phyloP scores from a whole-genome alignment of 1,140 invertebrate species.

The Campodea augens region DNA sequence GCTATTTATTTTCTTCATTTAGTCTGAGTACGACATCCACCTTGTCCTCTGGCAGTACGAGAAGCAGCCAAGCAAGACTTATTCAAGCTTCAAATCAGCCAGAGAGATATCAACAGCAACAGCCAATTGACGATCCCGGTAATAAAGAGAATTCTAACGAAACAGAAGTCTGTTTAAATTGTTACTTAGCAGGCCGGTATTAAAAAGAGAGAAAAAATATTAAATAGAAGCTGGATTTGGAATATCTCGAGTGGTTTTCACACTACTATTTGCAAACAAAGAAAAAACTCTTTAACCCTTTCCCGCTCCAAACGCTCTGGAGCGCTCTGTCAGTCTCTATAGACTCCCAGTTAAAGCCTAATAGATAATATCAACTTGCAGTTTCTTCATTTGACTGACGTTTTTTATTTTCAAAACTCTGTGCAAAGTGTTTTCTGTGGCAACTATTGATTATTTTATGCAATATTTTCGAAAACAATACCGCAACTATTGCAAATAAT shows the following conservation, averaged over 20 bases:
- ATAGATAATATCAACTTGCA: too few species aligned
- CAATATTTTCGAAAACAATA: too few species aligned
- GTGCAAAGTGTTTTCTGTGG: too few species aligned
- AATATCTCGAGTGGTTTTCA: neutral
- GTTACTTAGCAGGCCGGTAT: neutral
- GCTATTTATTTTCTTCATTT: too few species aligned
- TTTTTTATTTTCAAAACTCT: too few species aligned
- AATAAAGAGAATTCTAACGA: slow-evolving; percentile 29
- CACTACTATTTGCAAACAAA: neutral
- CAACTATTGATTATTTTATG: too few species aligned
- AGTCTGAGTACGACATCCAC: slow-evolving; percentile 83
- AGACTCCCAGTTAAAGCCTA: too few species aligned
- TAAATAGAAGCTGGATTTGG: slow-evolving; percentile 5
- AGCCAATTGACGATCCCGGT: slow-evolving; percentile 63
- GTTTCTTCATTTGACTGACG: too few species aligned
- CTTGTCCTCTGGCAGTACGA: slow-evolving; percentile 78
- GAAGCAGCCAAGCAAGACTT: slow-evolving; percentile 68
- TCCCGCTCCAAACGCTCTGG: too few species aligned
- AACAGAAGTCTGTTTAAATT: neutral
- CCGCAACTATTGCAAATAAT: too few species aligned
- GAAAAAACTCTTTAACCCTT: neutral
- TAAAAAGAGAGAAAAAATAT: slow-evolving; percentile 6
- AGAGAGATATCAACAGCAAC: slow-evolving; percentile 64
- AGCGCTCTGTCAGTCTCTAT: too few species aligned
- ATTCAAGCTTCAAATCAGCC: slow-evolving; percentile 86